phyloP scores from a whole-genome alignment of 2,113 vertebrate genomes.

The Haliaeetus leucogaster region DNA sequence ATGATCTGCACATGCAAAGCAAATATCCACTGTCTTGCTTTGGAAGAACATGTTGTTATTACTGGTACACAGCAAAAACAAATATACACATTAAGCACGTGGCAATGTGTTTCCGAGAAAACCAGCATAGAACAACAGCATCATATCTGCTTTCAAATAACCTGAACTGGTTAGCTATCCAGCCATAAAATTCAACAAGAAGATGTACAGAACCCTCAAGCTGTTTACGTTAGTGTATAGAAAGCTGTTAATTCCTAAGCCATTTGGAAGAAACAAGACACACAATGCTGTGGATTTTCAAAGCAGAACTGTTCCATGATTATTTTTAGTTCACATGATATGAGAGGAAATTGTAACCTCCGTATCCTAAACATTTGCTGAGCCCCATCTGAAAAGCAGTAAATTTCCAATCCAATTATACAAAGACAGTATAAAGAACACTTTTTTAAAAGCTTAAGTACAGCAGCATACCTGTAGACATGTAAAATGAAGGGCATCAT shows the following conservation, averaged over 20 bases:
- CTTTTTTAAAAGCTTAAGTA: background rate
- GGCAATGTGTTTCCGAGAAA: background rate
- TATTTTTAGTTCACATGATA: background rate
- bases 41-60: background rate
- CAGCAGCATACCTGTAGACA: background rate
- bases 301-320: background rate
- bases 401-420: background rate
- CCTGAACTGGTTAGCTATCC: background rate
- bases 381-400: background rate
- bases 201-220: background rate
- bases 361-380: background rate
- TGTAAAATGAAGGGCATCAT: background rate
- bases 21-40: background rate
- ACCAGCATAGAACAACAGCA: background rate
- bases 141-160: background rate
- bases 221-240: background rate
- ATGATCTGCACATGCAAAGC: background rate
- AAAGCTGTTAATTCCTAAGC: background rate
- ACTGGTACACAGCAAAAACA: background rate
- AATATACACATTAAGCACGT: fast-evolving
- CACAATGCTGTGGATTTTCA: background rate
- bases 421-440: background rate
- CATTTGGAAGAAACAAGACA: background rate
- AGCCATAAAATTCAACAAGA: background rate
- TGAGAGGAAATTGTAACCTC: background rate